These are phyloP conservation scores for Hemibagrus guttatus DNA, from an alignment of 2,797 vertebrate species.

Conservation along the genomic window DNA sequence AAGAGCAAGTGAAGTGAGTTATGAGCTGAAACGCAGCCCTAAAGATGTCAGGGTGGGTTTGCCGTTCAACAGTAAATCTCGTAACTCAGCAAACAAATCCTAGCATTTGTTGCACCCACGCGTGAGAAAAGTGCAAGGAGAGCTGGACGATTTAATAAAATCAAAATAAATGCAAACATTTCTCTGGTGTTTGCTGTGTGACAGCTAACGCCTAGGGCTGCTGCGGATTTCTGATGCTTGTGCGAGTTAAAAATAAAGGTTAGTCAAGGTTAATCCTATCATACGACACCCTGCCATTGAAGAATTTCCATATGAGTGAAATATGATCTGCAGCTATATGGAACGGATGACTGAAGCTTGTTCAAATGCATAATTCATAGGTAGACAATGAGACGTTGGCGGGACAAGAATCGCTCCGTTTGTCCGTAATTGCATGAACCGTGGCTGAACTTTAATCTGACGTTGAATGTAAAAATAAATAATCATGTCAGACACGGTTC, in stretches of 20 bases:
- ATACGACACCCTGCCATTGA: slow-evolving; percentile 20
- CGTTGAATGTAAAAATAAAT: background rate
- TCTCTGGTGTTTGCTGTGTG: background rate
- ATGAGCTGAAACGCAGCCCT: slow-evolving; percentile 44
- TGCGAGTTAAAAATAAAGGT: slow-evolving; percentile 41
- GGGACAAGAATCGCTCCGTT: background rate
- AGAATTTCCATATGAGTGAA: slow-evolving; percentile 35
- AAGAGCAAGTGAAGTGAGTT: slow-evolving; percentile 39
- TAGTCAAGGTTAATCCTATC: slow-evolving; percentile 30
- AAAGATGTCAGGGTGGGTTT: slow-evolving; percentile 40
- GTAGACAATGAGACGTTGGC: slow-evolving; percentile 15
- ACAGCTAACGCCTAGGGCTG: slow-evolving; percentile 1
- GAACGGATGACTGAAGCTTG: slow-evolving; percentile 5
- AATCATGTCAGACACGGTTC: background rate
- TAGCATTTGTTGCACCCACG: slow-evolving; percentile 27
- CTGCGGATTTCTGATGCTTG: slow-evolving; percentile 16
- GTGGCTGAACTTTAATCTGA: slow-evolving; percentile 11
- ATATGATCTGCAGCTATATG: slow-evolving; percentile 17
- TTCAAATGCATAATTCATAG: slow-evolving; percentile 8
- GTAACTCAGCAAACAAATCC: slow-evolving; percentile 42
- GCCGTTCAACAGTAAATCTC: slow-evolving; percentile 43
- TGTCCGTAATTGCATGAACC: background rate
- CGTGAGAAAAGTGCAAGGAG: background rate
- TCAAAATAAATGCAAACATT: slow-evolving; percentile 8
- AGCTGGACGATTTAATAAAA: slow-evolving; percentile 25